phyloP scores from a whole-genome alignment of 2,888 invertebrate species.

The Matsumyia berberina region DNA sequence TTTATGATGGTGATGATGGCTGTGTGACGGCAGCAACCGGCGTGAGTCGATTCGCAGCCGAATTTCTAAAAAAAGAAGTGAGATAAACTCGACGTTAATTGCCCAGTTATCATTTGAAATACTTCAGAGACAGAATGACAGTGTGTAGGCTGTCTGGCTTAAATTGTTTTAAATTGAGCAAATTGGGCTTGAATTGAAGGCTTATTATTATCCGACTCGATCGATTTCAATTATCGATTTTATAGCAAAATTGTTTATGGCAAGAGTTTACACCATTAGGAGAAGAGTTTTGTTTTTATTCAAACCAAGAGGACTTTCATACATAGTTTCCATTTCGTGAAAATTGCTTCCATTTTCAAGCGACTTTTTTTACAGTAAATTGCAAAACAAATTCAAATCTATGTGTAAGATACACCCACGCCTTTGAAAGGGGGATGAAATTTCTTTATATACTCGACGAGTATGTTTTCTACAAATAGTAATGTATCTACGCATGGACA shows the following conservation, averaged over 20 bases:
- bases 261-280: too few species aligned
- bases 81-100: slow-evolving; percentile 29
- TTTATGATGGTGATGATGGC: neutral
- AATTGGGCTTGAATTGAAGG: slow-evolving; percentile 15
- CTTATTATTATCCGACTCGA: slow-evolving; percentile 15
- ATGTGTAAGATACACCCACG: neutral
- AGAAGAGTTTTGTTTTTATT: too few species aligned
- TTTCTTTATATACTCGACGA: slow-evolving; percentile 12
- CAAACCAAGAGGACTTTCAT: too few species aligned
- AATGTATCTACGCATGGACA: slow-evolving; percentile 39
- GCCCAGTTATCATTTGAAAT: slow-evolving; percentile 32
- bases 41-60: neutral
- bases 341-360: neutral
- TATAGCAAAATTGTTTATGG: too few species aligned
- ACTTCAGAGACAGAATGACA: neutral
- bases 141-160: neutral
- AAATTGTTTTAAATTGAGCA: slow-evolving; percentile 33
- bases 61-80: slow-evolving; percentile 40
- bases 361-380: neutral
- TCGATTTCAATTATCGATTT: too few species aligned
- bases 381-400: slow-evolving; percentile 1
- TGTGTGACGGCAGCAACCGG: neutral
- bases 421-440: slow-evolving; percentile 21
- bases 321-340: too few species aligned
- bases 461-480: slow-evolving; percentile 42